Percentiles rank a stretch among this genome's conserved stretches.
Evolutionary conservation across 1,140 invertebrate species (phyloP).

Genomic region (Cherax quadricarinatus): DNA sequence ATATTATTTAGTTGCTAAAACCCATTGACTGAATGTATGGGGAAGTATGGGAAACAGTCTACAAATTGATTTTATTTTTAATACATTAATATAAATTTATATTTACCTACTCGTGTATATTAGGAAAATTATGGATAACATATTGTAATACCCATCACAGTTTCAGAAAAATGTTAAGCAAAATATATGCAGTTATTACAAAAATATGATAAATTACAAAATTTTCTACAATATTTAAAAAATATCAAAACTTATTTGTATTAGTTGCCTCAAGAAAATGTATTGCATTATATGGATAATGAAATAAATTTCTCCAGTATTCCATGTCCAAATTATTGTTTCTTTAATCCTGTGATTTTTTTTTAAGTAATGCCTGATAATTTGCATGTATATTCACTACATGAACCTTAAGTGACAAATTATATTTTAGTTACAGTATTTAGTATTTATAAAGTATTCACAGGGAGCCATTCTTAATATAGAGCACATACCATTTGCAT

Average conservation of each 20-base stretch:
- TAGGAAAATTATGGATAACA: not conserved
- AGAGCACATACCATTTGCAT: too few relatives aligned
- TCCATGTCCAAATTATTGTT: not conserved
- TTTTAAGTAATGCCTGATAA: too few relatives aligned
- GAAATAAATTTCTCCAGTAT: slow-evolving; percentile 8
- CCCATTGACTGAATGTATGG: not conserved
- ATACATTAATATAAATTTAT: slow-evolving; percentile 18
- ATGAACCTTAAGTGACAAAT: too few relatives aligned
- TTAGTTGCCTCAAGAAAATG: not conserved
- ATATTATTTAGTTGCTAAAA: not conserved
- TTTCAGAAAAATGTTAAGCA: not conserved
- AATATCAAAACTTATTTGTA: not conserved
- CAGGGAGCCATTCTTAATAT: too few relatives aligned
- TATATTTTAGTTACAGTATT: too few relatives aligned
- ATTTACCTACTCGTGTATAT: not conserved
- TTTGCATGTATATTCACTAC: too few relatives aligned
- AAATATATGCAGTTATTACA: not conserved
- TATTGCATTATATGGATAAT: not conserved
- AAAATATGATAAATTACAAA: not conserved
- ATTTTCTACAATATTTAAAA: not conserved
- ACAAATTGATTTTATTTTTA: not conserved
- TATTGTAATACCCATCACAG: not conserved
- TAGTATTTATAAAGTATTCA: too few relatives aligned
- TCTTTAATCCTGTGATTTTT: too few relatives aligned
- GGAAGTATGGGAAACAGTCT: not conserved